Evolutionary conservation across 2,113 vertebrate genomes (phyloP), one percentile per base, ranked within the genome.

Genomic region (Melanostigma gelatinosum): DNA sequence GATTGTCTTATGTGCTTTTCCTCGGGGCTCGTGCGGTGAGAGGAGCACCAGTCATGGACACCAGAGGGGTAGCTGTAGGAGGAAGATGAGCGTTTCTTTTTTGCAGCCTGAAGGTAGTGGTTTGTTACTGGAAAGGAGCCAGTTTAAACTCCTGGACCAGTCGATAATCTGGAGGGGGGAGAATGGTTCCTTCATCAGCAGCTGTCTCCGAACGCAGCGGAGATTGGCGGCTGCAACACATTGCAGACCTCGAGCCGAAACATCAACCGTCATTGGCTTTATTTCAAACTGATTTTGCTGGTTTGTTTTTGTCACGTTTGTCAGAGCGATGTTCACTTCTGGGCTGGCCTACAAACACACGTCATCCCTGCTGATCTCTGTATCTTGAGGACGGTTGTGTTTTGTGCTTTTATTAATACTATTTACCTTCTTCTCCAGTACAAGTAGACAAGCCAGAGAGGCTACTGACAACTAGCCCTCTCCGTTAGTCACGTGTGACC

Each of bases 1-100:
- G 60, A 83, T 68, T 22, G n/a, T 87, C 77, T 78, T 70, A 34
- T 72, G 71, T 67, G 77, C n/a, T 64, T 80, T 88, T 87, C 72
- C 77, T 83, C 80, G 71, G 63, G 32, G 73, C 61, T 65, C 1
- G 3, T 42, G 50, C 15, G 68, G 79, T 55, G 83, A 75, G 65
- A 48, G 48, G 70, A 71, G 60, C 8, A 72, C n/a, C 44, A n/a
- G 70, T 40, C 73, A 74, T 40, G 61, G 65, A 66, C 69, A 79
- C 79, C 60, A 64, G 40, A 81, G 44, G 76, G 70, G 50, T 8
- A 6, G 44, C 18, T 16, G 29, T 16, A 46, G 15, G 36, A 75
- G 64, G 44, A 71, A 36, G 57, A 75, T 3, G 52, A 84, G 48
- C 55, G 7, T 40, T 54, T 48, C 36, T 48, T 46, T n/a, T 24